Evolutionary conservation across 64 coral and sea anemone genomes (phyloP), one percentile per base, ranked within the genome.

Genomic region (Montipora foliosa): DNA sequence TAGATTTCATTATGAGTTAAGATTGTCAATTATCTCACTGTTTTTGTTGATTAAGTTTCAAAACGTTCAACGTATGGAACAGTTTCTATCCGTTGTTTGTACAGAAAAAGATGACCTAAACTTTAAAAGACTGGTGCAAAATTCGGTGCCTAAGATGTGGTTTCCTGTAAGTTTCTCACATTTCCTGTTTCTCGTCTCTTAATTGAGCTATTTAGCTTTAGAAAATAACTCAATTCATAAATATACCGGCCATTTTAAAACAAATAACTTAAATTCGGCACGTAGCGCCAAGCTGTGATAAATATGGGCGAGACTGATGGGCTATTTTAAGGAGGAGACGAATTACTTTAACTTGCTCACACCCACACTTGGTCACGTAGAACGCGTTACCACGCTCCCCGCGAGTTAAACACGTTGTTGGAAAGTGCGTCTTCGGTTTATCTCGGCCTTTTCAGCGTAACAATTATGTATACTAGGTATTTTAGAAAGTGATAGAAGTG

Each of bases 211-310:
- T 86, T 72, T 71, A 70, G 66, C 15, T 8, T 70, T 5, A 48
- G 66, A 86, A 86, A 86, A 86, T 86, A 21, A 59, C 66, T 47
- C 66, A 86, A 37, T 86, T 86, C 45, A 86, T 73, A 69, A 69
- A 86, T 71, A 68, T 47, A 71, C 44, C 61, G 67, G 20, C 68
- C 68, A 72, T 86, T 86, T 72, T 19, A 86, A 84, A 86, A 86
- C 82, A 86, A 86, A 86, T 72, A 86, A 86, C 82, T n/a, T 72
- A 44, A 86, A 21, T 71, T 71, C 45, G 67, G 62, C 82, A 86
- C 82, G 82, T 86, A 86, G 17, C 66, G 9, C n/a, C 82, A 86
- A 37, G 64, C 82, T 70, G 46, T 15, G 16, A 84, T 46, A 14
- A 61, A 72, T 17, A 82, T 25, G 8, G 47, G 67, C 44, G 68